Evolutionary conservation across 2,888 invertebrate species (phyloP), one percentile per base, ranked within the genome.

Genomic region (Lysandra coridon): DNA sequence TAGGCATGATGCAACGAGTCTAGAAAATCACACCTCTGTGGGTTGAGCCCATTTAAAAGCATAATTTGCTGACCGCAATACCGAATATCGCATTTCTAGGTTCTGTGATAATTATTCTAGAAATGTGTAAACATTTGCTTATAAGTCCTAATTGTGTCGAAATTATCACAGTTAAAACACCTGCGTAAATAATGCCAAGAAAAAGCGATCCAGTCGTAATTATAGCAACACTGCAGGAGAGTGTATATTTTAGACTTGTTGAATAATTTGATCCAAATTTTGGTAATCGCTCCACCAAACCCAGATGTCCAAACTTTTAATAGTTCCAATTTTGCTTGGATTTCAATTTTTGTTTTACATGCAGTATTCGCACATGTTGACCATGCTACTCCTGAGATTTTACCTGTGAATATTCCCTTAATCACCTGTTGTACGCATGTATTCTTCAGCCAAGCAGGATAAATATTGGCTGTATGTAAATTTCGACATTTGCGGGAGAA

Each of bases 401-500:
- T 44, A 7, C 57, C 57, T 17, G 17, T 57, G 17, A 2, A 57
- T 1, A 57, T 17, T 57, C 1, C 57, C 14, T 57, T 4, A 57
- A 60, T 6, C 62, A n/a, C 10, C n/a, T 62, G 6, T 23, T 23
- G 2, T 1, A 62, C 7, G 60, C 23, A 3, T 7, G 23, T 62
- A 62, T 62, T 62, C 6, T 62, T 62, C 7, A 62, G 44, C 44
- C 44, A 7, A 64, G 64, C 10, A 33, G 73, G 77, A 60, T 80
- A 80, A 81, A 85, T 88, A 88, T 88, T 87, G 85, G 83, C 87
- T 88, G 86, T 87, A 87, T 85, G 87, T 86, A 85, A 86, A 86
- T 85, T 83, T 83, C 85, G 88, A 85, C 88, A 89, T 89, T 88
- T 87, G 85, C 81, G 81, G 83, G 89, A 85, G 90, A 90, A 90